These are phyloP conservation scores for Plebejus argus DNA, from an alignment of 2,888 invertebrate species.

Conservation along the genomic window DNA sequence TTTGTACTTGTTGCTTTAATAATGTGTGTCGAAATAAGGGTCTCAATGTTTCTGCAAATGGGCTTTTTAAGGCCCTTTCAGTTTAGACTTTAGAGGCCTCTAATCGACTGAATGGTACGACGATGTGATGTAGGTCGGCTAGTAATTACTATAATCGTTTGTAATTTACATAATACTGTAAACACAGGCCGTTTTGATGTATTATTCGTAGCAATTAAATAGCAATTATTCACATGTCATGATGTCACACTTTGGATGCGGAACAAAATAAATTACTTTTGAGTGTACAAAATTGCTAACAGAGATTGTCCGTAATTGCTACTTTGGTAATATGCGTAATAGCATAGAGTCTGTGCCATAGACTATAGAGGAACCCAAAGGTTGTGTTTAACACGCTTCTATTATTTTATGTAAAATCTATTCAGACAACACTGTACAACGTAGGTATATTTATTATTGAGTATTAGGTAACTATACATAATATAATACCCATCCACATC, in stretches of 20 bases:
- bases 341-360: too few species aligned
- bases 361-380: too few species aligned
- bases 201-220: constrained; percentile 17
- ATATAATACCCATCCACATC: too few species aligned
- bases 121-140: neutral
- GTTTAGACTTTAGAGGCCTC: neutral
- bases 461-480: too few species aligned
- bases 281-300: neutral
- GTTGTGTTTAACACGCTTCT: too few species aligned
- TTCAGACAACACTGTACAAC: too few species aligned
- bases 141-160: constrained; percentile 9
- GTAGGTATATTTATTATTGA: too few species aligned
- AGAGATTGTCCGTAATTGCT: neutral
- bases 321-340: neutral
- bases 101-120: neutral
- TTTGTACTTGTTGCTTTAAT: neutral
- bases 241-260: neutral
- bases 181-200: neutral
- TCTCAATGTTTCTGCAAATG: neutral
- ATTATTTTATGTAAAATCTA: too few species aligned
- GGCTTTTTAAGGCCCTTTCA: neutral
- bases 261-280: constrained; percentile 4
- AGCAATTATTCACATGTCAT: neutral
- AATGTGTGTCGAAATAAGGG: neutral
- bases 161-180: neutral